Evolutionary conservation across 2,888 invertebrate genomes (phyloP).

Genomic region (Hyalella azteca): DNA sequence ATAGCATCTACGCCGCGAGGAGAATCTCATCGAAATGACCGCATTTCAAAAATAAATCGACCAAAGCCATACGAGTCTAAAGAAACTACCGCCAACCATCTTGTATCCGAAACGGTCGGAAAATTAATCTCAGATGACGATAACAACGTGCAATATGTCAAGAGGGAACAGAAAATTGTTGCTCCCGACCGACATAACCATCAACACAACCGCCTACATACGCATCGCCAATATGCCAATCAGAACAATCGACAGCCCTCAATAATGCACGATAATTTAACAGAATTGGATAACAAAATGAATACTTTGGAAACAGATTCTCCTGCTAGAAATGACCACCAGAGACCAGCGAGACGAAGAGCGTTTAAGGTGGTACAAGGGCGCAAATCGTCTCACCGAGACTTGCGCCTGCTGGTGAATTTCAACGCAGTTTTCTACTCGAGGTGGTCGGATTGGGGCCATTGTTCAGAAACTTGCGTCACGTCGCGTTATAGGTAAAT

Average conservation of each 20-base stretch:
- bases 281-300: neutral
- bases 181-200: neutral
- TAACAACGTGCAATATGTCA: neutral
- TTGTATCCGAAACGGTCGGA: neutral
- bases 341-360: neutral
- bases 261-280: neutral
- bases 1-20: neutral
- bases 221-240: neutral
- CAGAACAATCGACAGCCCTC: neutral
- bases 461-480: constrained; percentile 79
- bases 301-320: neutral
- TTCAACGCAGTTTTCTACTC: constrained; percentile 63
- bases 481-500: constrained; percentile 76
- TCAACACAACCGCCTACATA: neutral
- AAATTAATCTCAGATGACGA: neutral
- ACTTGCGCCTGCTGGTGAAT: constrained; percentile 61
- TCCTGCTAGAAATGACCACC: neutral
- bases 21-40: neutral
- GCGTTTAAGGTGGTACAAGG: constrained; percentile 1
- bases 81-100: neutral
- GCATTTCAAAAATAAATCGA: neutral
- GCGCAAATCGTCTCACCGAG: constrained; percentile 43
- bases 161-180: neutral
- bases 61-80: no score
- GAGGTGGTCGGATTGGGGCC: constrained; percentile 81